Percentiles rank a stretch among this genome's conserved stretches.
phyloP scores from a whole-genome alignment of 2,113 vertebrate genomes.

The Prunella fulvescens region DNA sequence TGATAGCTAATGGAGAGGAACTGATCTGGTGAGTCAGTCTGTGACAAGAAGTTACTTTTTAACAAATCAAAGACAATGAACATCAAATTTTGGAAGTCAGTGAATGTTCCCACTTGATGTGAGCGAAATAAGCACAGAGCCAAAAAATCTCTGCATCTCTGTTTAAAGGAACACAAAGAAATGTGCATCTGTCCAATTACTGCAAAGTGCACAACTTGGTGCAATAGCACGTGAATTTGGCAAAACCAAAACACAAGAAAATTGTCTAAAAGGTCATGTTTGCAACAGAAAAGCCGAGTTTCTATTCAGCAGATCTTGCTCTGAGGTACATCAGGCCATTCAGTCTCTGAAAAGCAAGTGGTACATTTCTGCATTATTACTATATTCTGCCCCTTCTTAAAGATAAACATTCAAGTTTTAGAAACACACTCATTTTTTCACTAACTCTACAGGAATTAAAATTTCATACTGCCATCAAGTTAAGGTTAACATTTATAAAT shows the following conservation, averaged over 20 bases:
- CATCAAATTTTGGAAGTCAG: neutral
- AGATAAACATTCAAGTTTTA: neutral
- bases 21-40: neutral
- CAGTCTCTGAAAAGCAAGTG: neutral
- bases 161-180: neutral
- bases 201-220: neutral
- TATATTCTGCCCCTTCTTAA: neutral
- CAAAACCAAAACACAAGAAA: neutral
- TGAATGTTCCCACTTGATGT: neutral
- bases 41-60: neutral
- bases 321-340: neutral
- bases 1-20: neutral
- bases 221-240: neutral
- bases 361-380: neutral
- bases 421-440: neutral
- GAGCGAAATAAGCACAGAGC: neutral
- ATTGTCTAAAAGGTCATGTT: neutral
- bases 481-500: conserved; percentile 59
- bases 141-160: neutral
- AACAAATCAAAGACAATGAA: neutral
- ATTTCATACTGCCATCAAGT: conserved; percentile 36
- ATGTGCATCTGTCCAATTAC: neutral
- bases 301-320: neutral
- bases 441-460: neutral
- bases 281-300: neutral